Percentiles rank a stretch among this genome's conserved stretches.
These are phyloP conservation scores for Lepas anatifera DNA, from an alignment of 2,888 invertebrate species.

Conservation along the genomic window DNA sequence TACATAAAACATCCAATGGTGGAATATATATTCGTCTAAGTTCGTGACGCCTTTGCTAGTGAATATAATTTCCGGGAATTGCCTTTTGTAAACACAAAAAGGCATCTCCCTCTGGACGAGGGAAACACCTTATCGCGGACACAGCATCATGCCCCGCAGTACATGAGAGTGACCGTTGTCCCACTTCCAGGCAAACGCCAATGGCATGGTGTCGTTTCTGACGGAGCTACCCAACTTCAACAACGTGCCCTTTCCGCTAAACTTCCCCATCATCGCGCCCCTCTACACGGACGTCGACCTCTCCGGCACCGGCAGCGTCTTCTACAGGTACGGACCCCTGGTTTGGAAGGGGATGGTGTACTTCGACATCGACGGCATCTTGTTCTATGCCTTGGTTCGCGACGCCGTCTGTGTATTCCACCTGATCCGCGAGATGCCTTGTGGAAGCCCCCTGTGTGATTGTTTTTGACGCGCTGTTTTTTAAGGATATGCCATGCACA, in stretches of 20 bases:
- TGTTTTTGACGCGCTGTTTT: too few relatives aligned
- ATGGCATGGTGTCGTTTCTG: slow-evolving; percentile 77
- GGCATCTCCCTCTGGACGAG: too few relatives aligned
- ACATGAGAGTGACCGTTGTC: background rate
- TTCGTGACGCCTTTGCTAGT: too few relatives aligned
- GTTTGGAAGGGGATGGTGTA: too few relatives aligned
- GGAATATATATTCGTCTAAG: too few relatives aligned
- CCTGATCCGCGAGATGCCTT: too few relatives aligned
- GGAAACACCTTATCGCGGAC: background rate
- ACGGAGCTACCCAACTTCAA: slow-evolving; percentile 75
- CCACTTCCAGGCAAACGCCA: slow-evolving; percentile 66
- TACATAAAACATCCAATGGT: too few relatives aligned
- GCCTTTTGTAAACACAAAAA: background rate
- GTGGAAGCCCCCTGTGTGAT: too few relatives aligned
- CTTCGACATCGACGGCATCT: too few relatives aligned
- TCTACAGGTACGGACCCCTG: slow-evolving; percentile 41
- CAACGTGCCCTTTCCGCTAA: slow-evolving; percentile 77
- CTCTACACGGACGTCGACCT: slow-evolving; percentile 87
- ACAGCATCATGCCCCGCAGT: background rate
- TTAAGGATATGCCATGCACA: too few relatives aligned
- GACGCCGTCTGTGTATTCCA: too few relatives aligned
- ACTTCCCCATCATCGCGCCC: slow-evolving; percentile 77
- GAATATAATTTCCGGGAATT: background rate
- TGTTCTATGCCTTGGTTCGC: too few relatives aligned
- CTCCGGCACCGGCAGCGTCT: slow-evolving; percentile 54